Conservation (phyloP, 2,113 vertebrate species). For the Microtus montanus region DNA sequence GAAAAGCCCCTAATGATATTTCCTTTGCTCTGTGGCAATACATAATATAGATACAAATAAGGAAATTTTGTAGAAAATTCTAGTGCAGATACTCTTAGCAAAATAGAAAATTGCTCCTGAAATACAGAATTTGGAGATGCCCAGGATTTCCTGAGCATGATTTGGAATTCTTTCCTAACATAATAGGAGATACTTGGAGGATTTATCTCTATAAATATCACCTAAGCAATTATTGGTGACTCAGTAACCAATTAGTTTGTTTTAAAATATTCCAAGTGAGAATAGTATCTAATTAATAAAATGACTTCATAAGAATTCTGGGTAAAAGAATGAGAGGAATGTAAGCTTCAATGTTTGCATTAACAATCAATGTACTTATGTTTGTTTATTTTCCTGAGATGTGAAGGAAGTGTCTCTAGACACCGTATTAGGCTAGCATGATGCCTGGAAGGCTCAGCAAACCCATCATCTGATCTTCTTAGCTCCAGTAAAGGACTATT, state of each 20-base stretch:
- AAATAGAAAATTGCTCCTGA: constrained; percentile 7
- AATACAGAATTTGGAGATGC: constrained; percentile 37
- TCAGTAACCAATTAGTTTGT: neutral
- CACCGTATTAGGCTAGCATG: accelerated
- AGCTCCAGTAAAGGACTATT: neutral
- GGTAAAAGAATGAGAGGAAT: neutral
- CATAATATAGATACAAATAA: neutral
- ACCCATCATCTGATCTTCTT: neutral
- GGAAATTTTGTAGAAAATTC: neutral
- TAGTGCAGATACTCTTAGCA: neutral
- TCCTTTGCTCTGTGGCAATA: neutral
- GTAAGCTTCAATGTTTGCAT: neutral
- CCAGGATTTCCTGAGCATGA: neutral
- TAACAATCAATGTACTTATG: neutral
- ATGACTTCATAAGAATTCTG: neutral
- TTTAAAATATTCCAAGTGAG: constrained; percentile 43
- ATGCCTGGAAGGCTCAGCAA: accelerated
- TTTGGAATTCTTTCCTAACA: constrained; percentile 4
- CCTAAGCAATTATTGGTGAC: neutral
- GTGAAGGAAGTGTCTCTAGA: neutral
- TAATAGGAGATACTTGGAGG: neutral
- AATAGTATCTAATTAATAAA: neutral
- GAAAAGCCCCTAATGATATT: constrained; percentile 12
- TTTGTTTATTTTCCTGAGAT: neutral
- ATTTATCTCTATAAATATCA: constrained; percentile 39